A percentile compares a stretch with the other conserved stretches of the same genome.
Conservation (phyloP, 2,888 invertebrate genomes). For the Mythimna vitellina region DNA sequence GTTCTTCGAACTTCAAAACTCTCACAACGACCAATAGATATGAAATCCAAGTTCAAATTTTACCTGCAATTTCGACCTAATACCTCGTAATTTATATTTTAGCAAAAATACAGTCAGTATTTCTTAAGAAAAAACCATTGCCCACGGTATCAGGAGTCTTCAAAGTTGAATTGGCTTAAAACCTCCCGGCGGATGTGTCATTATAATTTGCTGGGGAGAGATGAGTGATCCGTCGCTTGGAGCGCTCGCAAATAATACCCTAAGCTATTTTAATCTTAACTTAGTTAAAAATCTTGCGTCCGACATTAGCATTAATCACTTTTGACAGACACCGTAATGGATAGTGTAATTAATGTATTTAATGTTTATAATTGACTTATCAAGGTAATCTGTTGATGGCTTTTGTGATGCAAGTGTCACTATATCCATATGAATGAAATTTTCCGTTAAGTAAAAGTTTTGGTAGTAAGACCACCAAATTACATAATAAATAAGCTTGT, state of each 20-base stretch:
- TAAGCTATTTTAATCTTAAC: conserved; percentile 91
- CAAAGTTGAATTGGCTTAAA: conserved; percentile 88
- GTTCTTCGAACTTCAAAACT: neutral
- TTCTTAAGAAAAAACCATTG: conserved; percentile 72
- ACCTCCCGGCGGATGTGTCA: conserved; percentile 89
- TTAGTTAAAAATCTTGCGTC: conserved; percentile 90
- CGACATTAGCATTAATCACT: conserved; percentile 89
- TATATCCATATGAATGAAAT: neutral
- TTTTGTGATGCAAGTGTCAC: conserved; percentile 11
- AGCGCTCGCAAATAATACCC: conserved; percentile 85
- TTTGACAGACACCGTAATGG: conserved; percentile 88
- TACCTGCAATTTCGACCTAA: conserved; percentile 40
- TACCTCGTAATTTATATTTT: conserved; percentile 62
- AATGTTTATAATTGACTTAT: conserved; percentile 63
- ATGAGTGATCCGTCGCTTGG: conserved; percentile 88
- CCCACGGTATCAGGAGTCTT: conserved; percentile 79
- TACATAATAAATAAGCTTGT: neutral
- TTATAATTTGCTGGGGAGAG: conserved; percentile 89
- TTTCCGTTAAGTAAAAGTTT: neutral
- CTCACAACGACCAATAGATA: neutral
- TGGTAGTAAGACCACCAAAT: no score
- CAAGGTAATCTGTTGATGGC: conserved; percentile 46
- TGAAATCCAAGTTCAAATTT: conserved; percentile 32
- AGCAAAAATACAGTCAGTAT: conserved; percentile 67
- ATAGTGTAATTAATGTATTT: conserved; percentile 83